phyloP scores from a whole-genome alignment of 2,888 invertebrate genomes.

The Entomobrya proxima region DNA sequence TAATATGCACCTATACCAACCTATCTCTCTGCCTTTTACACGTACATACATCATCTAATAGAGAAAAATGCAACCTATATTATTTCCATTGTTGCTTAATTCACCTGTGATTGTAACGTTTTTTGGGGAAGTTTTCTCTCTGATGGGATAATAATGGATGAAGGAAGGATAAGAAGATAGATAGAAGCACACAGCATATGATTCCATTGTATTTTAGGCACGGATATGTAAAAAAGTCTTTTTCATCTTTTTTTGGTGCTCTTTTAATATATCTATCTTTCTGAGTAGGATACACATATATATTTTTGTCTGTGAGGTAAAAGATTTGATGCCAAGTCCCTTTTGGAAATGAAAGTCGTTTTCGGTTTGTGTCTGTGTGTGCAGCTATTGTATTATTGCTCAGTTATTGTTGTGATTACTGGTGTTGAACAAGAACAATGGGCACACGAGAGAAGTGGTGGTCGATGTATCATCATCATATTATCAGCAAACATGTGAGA shows the following conservation, averaged over 20 bases:
- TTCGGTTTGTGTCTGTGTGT: not conserved
- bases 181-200: constrained; percentile 27
- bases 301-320: too few species aligned
- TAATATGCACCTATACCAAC: too few species aligned
- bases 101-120: constrained; percentile 64
- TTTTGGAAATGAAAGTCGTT: constrained; percentile 45
- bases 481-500: constrained; percentile 51
- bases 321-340: not conserved
- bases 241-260: not conserved
- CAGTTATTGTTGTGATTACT: constrained; percentile 63
- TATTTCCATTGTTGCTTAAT: constrained; percentile 59
- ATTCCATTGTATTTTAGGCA: constrained; percentile 67
- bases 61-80: not conserved
- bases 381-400: constrained; percentile 62
- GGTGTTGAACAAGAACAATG: constrained; percentile 68
- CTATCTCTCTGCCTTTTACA: too few species aligned
- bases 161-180: constrained; percentile 18
- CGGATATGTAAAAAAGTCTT: constrained; percentile 35
- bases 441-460: constrained; percentile 68
- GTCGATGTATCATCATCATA: constrained; percentile 62
- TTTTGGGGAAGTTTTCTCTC: constrained; percentile 70
- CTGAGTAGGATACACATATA: constrained; percentile 35
- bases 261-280: constrained; percentile 45
- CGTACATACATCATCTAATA: constrained; percentile 3
- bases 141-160: constrained; percentile 70